Evolutionary conservation across 2,797 vertebrate genomes (phyloP).

Genomic region (Anniella stebbinsi): DNA sequence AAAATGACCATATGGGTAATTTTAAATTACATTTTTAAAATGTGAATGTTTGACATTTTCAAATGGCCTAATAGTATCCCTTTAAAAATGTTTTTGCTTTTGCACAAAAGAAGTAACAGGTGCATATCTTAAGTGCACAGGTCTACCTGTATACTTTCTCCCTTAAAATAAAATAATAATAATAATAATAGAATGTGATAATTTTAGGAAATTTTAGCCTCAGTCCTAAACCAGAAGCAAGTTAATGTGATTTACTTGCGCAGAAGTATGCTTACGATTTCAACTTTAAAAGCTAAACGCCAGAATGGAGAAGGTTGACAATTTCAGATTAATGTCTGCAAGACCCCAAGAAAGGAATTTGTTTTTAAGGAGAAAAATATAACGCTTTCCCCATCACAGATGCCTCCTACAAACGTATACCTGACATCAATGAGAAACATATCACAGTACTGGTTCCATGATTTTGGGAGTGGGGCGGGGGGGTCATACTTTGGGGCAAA

Average conservation of each 20-base stretch:
- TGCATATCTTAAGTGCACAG: background rate
- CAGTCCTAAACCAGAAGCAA: background rate
- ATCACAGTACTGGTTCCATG: background rate
- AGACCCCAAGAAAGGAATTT: background rate
- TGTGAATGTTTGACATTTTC: background rate
- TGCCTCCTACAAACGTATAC: background rate
- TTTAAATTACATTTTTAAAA: background rate
- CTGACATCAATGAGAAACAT: background rate
- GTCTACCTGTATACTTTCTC: background rate
- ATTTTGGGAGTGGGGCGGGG: background rate
- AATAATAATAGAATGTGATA: background rate
- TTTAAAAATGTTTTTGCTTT: background rate
- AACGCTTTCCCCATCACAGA: background rate
- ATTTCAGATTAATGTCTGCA: background rate
- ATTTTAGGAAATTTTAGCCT: background rate
- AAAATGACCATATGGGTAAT: background rate
- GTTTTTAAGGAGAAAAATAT: background rate
- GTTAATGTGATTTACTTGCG: background rate
- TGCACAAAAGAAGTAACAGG: background rate
- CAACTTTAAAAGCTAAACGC: background rate
- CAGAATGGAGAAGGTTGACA: background rate
- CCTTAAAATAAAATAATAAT: background rate
- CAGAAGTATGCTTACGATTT: background rate
- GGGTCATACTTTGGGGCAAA: background rate
- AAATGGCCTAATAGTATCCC: conserved; percentile 9